Conservation (phyloP, 2,113 vertebrate species). For the Phylloscopus trochiloides region DNA sequence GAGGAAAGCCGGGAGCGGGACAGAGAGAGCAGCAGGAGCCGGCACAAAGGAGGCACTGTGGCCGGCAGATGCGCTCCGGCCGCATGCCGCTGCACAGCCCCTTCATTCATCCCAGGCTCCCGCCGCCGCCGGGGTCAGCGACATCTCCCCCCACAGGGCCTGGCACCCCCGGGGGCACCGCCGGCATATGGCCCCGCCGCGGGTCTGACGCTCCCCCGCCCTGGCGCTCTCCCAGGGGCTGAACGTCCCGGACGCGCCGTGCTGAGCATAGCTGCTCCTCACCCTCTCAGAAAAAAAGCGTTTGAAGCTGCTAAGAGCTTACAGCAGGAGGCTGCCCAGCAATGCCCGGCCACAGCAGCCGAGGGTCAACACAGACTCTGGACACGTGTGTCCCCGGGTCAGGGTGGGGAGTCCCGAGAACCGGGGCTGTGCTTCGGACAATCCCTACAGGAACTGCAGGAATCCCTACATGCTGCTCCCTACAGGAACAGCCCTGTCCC, state of each 20-base stretch:
- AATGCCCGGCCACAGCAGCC: not conserved
- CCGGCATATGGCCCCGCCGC: accelerated
- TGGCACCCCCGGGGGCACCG: not conserved
- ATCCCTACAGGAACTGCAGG: not conserved
- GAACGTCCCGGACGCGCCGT: accelerated
- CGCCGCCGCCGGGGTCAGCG: not conserved
- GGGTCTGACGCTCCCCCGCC: accelerated
- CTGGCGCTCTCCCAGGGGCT: not conserved
- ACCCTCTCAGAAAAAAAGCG: accelerated
- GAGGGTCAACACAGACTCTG: accelerated
- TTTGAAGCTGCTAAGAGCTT: not conserved
- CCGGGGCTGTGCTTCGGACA: accelerated
- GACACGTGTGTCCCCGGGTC: accelerated
- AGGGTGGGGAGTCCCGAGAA: accelerated
- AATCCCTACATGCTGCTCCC: not conserved
- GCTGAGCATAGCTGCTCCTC: not conserved
- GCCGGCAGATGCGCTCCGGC: not conserved
- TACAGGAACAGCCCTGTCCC: accelerated
- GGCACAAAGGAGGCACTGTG: slow-evolving; percentile 15
- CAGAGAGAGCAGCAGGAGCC: not conserved
- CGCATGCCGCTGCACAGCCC: not conserved
- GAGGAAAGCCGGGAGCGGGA: not conserved
- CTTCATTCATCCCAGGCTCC: not conserved
- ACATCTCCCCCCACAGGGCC: not conserved
- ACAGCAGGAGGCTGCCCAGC: not conserved